Conservation (phyloP, 2,888 invertebrate species). For the Thyatira batis region DNA sequence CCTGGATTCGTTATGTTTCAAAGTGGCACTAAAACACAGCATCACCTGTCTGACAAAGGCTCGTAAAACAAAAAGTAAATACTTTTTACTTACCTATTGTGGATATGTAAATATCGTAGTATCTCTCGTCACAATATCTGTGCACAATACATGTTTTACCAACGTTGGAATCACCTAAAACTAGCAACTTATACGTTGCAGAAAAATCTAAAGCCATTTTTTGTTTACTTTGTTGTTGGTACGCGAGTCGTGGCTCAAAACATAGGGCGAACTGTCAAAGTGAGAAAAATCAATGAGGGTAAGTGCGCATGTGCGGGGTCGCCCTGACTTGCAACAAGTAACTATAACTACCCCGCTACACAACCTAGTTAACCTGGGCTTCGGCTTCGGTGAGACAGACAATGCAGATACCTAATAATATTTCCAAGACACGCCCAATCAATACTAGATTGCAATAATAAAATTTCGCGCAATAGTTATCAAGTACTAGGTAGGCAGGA, state of each 20-base stretch:
- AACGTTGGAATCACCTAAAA: conserved; percentile 94
- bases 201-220: conserved; percentile 92
- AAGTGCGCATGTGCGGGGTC: conserved; percentile 68
- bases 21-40: conserved; percentile 50
- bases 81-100: conserved; percentile 89
- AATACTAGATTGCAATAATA: background rate
- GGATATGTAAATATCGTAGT: conserved; percentile 95
- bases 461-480: background rate
- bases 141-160: conserved; percentile 95
- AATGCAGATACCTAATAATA: background rate
- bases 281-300: conserved; percentile 76
- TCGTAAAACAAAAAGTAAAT: conserved; percentile 64
- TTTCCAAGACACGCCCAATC: background rate
- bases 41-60: conserved; percentile 67
- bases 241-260: conserved; percentile 70
- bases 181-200: conserved; percentile 93
- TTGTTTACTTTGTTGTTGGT: conserved; percentile 72
- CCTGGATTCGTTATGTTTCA: conserved; percentile 47
- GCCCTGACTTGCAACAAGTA: conserved; percentile 61
- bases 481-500: background rate
- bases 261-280: conserved; percentile 77
- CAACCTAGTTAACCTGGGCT: conserved; percentile 20
- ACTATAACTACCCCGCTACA: conserved; percentile 30
- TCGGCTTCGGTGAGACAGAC: conserved; percentile 3
- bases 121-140: conserved; percentile 94